Evolutionary conservation across 2,113 vertebrate species (phyloP), one percentile per base, ranked within the genome.

Genomic region (Tetraodon nigroviridis): DNA sequence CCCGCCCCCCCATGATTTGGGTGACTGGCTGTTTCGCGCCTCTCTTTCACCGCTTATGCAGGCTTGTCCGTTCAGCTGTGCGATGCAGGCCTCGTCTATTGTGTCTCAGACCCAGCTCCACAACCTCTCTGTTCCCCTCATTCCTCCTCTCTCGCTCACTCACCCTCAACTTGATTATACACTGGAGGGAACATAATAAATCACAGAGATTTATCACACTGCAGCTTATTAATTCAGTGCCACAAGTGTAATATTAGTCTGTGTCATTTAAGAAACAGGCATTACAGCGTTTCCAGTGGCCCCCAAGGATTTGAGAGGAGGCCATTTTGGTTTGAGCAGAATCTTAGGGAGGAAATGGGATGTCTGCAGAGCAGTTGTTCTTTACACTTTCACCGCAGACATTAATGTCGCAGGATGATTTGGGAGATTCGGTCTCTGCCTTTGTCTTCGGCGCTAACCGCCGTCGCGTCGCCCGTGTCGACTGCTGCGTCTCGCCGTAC

Each of bases 151-250:
- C 56, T 61, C 64, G 71, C 67, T 55, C 65, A 66, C 65, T 58
- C 55, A 49, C 51, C 64, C 72, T 56, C 72, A 64, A 58, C 78
- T 81, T 86, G 86, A 89, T 89, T 90, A 88, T 80, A 77, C 80
- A 79, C 83, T 75, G 74, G 81, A 84, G 79, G 82, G 76, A 73
- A 72, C 68, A 73, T 84, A 67, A 81, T 90, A 83, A 86, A 88
- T 90, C 86, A 89, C 58, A 67, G 71, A 80, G 83, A 86, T 88
- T 85, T 84, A 89, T 88, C 77, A 83, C 52, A 53, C 73, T 73
- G 77, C 74, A 56, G 78, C 80, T 87, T 89, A 90, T 88, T 90
- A 89, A 88, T 88, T 87, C 86, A 79, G 71, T 57, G 41, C 76
- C 86, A 83, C 81, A 80, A 84, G 67, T 80, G 75, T 66, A 80